These are phyloP conservation scores for Ctenochaetus hawaiiensis DNA, from an alignment of 2,797 vertebrate species.

Conservation along the genomic window DNA sequence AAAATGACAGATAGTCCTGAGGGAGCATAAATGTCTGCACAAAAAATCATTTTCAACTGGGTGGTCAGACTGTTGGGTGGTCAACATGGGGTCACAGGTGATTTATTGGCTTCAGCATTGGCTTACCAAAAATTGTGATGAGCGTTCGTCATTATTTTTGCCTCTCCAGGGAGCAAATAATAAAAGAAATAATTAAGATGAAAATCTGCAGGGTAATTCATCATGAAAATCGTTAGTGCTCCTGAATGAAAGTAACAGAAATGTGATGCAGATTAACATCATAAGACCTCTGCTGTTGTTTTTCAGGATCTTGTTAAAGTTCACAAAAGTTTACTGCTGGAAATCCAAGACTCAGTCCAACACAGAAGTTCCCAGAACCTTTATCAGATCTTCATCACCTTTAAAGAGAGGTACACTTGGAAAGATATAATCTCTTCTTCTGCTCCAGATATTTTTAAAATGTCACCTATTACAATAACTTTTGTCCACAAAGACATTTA, in stretches of 20 bases:
- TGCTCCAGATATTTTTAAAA: background rate
- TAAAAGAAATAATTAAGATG: background rate
- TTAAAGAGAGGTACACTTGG: conserved; percentile 92
- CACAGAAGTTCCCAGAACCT: conserved; percentile 94
- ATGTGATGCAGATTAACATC: background rate
- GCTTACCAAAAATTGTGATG: background rate
- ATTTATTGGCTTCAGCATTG: background rate
- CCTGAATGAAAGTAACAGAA: background rate
- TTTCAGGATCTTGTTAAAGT: conserved; percentile 94
- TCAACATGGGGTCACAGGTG: no score
- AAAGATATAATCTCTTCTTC: background rate
- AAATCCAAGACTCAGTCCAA: conserved; percentile 92
- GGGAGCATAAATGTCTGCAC: background rate
- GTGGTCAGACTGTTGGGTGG: no score
- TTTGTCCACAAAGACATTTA: background rate
- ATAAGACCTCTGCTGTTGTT: conserved; percentile 26
- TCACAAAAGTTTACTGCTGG: conserved; percentile 91
- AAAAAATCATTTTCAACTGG: no score
- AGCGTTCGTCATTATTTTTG: background rate
- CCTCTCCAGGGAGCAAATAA: background rate
- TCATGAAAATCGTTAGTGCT: no score
- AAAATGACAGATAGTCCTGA: background rate
- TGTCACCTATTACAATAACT: background rate
- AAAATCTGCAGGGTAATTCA: no score
- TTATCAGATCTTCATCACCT: conserved; percentile 94